A percentile compares a stretch with the other conserved stretches of the same genome.
Evolutionary conservation across 2,113 vertebrate genomes (phyloP).

Genomic region (Plecotus auritus): DNA sequence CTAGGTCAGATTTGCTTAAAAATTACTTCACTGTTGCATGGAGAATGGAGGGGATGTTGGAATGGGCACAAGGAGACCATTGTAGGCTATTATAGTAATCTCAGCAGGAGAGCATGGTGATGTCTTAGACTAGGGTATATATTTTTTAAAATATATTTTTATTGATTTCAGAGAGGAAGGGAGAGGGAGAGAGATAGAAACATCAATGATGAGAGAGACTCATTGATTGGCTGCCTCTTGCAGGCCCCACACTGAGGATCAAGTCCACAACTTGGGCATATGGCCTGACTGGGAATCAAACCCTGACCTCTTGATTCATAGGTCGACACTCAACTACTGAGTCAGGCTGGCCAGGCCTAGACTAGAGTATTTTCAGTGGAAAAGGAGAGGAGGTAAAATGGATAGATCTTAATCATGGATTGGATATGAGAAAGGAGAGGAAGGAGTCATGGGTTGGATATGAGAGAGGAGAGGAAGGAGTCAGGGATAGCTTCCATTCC

Average conservation of each 20-base stretch:
- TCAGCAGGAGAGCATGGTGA: background rate
- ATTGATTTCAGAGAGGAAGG: too few species aligned
- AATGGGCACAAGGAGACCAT: background rate
- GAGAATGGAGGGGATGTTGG: background rate
- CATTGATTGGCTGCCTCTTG: too few species aligned
- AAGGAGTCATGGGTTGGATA: background rate
- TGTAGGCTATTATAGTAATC: background rate
- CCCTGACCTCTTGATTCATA: too few species aligned
- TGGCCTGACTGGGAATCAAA: too few species aligned
- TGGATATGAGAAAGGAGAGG: background rate
- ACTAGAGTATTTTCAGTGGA: background rate
- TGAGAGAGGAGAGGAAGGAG: background rate
- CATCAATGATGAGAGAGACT: too few species aligned
- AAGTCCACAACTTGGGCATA: too few species aligned
- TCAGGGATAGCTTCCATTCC: background rate
- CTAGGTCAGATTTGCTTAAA: conserved; percentile 13
- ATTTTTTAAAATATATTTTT: too few species aligned
- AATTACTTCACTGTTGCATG: background rate
- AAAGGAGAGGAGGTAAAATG: background rate
- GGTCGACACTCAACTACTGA: too few species aligned
- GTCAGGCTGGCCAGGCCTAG: too few species aligned
- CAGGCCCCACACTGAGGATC: too few species aligned
- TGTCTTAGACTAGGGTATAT: background rate
- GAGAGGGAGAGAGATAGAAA: too few species aligned
- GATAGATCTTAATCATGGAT: background rate